These are phyloP conservation scores for Euschistus heros DNA, from an alignment of 1,140 invertebrate genomes.

Conservation along the genomic window DNA sequence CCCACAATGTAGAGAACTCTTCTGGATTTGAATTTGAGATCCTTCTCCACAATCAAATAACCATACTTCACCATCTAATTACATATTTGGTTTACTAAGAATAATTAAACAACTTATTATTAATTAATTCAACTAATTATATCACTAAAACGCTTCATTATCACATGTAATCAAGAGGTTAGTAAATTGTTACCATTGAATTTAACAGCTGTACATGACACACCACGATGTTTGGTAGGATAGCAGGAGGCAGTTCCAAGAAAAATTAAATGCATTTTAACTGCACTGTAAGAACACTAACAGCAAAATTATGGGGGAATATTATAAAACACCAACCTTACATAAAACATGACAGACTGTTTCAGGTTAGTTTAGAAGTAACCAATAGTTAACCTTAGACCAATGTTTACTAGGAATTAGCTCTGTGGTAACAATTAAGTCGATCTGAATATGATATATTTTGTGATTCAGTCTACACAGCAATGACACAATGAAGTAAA, in stretches of 20 bases:
- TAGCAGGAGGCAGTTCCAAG: constrained; percentile 38
- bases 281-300: neutral
- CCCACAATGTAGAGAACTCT: constrained; percentile 34
- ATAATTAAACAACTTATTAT: too few relatives aligned
- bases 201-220: constrained; percentile 35
- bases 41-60: constrained; percentile 44
- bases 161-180: neutral
- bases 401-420: too few relatives aligned
- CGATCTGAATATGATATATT: too few relatives aligned
- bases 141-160: neutral
- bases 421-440: too few relatives aligned
- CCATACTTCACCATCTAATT: constrained; percentile 37
- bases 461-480: too few relatives aligned
- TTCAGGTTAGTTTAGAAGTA: too few relatives aligned
- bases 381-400: too few relatives aligned
- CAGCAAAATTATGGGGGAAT: neutral
- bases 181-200: constrained; percentile 23
- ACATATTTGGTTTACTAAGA: too few relatives aligned
- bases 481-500: too few relatives aligned
- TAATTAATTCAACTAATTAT: too few relatives aligned
- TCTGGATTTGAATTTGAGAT: constrained; percentile 40
- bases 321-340: neutral
- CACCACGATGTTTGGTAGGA: constrained; percentile 35
- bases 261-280: constrained; percentile 36
- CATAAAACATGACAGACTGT: too few relatives aligned